phyloP scores from a whole-genome alignment of 30 jellyfish, hydroid and myxozoan species.

The Euphysa ruthae region DNA sequence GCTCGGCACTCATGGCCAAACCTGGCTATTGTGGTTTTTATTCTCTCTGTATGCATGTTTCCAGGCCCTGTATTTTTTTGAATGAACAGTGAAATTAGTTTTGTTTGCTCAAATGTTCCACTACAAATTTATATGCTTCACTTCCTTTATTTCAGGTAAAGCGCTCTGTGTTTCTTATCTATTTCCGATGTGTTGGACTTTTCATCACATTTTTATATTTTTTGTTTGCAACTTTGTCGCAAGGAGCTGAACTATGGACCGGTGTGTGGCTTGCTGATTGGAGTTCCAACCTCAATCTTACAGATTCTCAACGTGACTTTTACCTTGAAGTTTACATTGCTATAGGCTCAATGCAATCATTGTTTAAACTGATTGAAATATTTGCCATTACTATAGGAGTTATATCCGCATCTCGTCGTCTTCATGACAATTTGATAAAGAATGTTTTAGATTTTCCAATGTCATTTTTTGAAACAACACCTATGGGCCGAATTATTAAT shows the following conservation, averaged over 20 bases:
- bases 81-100: too few relatives aligned
- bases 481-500: slow-evolving; percentile 88
- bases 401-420: slow-evolving; percentile 43
- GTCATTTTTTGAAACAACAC: slow-evolving; percentile 95
- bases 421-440: slow-evolving; percentile 52
- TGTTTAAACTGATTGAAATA: slow-evolving; percentile 19
- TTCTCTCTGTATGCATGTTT: too few relatives aligned
- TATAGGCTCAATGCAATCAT: slow-evolving; percentile 60
- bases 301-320: slow-evolving; percentile 51
- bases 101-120: too few relatives aligned
- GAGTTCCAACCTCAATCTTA: slow-evolving; percentile 40
- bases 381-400: slow-evolving; percentile 51
- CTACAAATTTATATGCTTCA: too few relatives aligned
- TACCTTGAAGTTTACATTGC: slow-evolving; percentile 67
- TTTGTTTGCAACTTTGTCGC: slow-evolving; percentile 32
- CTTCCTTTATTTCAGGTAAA: slow-evolving; percentile 63
- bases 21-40: too few relatives aligned
- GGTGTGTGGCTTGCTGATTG: slow-evolving; percentile 92
- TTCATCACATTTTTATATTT: slow-evolving; percentile 17
- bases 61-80: too few relatives aligned
- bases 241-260: slow-evolving; percentile 69
- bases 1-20: too few relatives aligned
- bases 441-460: slow-evolving; percentile 70
- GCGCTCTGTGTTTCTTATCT: slow-evolving; percentile 54
- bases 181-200: slow-evolving; percentile 59